Conservation (phyloP, 2,888 invertebrate species). For the Pristionchus fissidentatus region DNA sequence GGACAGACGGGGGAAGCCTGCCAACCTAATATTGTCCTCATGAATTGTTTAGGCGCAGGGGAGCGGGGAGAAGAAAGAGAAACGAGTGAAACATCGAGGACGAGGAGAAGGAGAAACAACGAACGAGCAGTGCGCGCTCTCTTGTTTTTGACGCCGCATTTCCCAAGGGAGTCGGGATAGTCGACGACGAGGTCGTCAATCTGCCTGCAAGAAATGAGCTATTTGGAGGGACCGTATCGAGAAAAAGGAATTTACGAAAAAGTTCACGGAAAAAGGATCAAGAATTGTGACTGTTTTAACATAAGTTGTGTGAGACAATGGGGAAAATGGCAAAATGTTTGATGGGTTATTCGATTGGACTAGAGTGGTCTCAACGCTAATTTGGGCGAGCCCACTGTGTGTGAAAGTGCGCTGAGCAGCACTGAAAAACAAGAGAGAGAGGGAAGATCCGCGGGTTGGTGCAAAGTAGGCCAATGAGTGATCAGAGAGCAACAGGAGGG, state of each 20-base stretch:
- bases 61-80: background rate
- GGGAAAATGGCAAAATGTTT: too few relatives aligned
- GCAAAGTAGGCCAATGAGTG: background rate
- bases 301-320: too few relatives aligned
- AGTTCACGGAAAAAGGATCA: background rate
- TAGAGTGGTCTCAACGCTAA: too few relatives aligned
- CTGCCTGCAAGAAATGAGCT: too few relatives aligned
- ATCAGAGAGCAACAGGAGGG: background rate
- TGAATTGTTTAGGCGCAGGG: conserved; percentile 39
- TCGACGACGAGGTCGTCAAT: too few relatives aligned
- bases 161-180: conserved; percentile 11
- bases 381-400: too few relatives aligned
- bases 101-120: background rate
- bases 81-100: conserved; percentile 25
- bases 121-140: background rate
- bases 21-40: conserved; percentile 39
- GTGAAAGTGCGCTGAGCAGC: too few relatives aligned
- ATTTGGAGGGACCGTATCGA: too few relatives aligned
- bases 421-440: too few relatives aligned
- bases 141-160: conserved; percentile 34
- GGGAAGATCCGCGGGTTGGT: background rate
- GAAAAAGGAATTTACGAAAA: too few relatives aligned
- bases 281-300: too few relatives aligned
- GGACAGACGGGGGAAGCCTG: background rate
- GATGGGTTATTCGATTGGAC: too few relatives aligned